Evolutionary conservation across 1,140 invertebrate species (phyloP), one percentile per base, ranked within the genome.

Genomic region (Bombus impatiens): DNA sequence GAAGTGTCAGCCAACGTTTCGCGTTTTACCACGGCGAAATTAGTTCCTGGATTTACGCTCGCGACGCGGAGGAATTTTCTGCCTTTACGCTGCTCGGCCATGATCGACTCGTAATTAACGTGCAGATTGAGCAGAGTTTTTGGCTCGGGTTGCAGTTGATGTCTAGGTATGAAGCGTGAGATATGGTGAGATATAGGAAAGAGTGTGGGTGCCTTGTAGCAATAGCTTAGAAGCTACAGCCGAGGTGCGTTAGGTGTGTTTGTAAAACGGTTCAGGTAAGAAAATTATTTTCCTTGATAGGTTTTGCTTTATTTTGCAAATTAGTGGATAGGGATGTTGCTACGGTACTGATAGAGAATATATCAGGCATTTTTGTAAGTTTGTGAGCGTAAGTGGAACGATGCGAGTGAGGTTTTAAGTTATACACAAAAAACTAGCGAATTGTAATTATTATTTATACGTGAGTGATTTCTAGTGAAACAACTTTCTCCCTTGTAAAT

Each of bases 61-160:
- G 76, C 76, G 77, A 84, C 82, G 82, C 82, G 82, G 13, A 59
- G 82, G 82, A 84, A 84, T 84, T 84, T 84, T 84, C 82, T 78
- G 65, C 57, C 76, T 68, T 70, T 70, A 68, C 67, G 44, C 75
- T 68, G n/a, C 75, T 40, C 82, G 44, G 10, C 35, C 22, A 37
- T 65, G 75, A 84, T 84, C 75, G 75, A 47, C 37, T 68, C 65
- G 65, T 47, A 84, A 84, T 84, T 84, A 84, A 78, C 75, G 57
- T 59, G 42, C 42, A 78, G 37, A 78, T 65, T 22, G 53, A 78
- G 53, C 72, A 1, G n/a, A 53, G 44, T 76, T 76, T 76, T 76
- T 76, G 25, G 44, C 32, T 78, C 57, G 57, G 13, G 57, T 40
- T 78, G 76, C 53, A n/a, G n/a, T n/a, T 18, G 35, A 35, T 25